phyloP scores from a whole-genome alignment of 2,888 invertebrate genomes.

The Opisthograptis luteolata region DNA sequence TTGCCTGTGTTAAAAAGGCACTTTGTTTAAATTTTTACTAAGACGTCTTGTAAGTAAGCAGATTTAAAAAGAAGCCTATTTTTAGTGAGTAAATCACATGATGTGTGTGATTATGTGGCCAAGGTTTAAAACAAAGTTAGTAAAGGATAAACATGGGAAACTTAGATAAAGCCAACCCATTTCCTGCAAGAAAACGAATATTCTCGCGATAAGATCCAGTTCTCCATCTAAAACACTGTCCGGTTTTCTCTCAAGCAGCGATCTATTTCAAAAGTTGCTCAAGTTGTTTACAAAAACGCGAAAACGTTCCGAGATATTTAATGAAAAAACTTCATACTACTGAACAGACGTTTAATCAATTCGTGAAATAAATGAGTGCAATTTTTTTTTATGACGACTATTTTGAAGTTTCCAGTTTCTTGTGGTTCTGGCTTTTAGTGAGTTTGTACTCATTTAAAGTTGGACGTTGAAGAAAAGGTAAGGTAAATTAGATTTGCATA shows the following conservation, averaged over 20 bases:
- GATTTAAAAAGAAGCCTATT: too few species aligned
- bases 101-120: too few species aligned
- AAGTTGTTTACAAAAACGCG: conserved; percentile 12
- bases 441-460: conserved; percentile 45
- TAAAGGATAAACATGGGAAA: too few species aligned
- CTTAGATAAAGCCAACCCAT: too few species aligned
- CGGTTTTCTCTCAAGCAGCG: conserved; percentile 1
- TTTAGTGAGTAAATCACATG: too few species aligned
- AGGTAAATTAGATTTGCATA: conserved; percentile 50
- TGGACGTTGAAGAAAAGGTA: conserved; percentile 34
- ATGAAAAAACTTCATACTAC: conserved; percentile 18
- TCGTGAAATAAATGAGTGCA: conserved; percentile 45
- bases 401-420: conserved; percentile 34
- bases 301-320: conserved; percentile 7
- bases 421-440: conserved; percentile 17
- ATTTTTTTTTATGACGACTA: conserved; percentile 38
- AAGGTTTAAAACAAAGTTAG: too few species aligned
- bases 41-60: too few species aligned
- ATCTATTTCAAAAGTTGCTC: background rate
- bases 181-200: too few species aligned
- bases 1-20: too few species aligned
- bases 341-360: conserved; percentile 44
- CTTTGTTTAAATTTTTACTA: too few species aligned
- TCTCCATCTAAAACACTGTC: background rate
- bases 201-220: too few species aligned